These are phyloP conservation scores for Lagorchestes hirsutus DNA, from an alignment of 2,797 vertebrate species.

Conservation along the genomic window DNA sequence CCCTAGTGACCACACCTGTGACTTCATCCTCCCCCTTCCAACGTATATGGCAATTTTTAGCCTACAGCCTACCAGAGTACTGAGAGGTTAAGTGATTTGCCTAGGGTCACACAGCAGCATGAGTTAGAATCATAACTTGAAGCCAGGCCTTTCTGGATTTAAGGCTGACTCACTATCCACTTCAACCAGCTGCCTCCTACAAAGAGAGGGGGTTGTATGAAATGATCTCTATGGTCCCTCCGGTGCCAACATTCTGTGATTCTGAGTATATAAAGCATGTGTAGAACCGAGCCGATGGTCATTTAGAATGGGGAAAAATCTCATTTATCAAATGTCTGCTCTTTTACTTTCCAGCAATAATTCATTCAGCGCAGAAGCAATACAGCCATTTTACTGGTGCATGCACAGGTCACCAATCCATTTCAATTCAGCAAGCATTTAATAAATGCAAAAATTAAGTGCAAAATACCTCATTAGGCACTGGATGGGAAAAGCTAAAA, in stretches of 20 bases:
- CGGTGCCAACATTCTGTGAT: neutral
- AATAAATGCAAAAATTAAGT: neutral
- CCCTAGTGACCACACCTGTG: neutral
- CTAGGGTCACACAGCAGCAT: neutral
- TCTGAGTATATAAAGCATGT: neutral
- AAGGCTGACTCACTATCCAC: neutral
- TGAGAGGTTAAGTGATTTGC: neutral
- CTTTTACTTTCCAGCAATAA: neutral
- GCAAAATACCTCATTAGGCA: neutral
- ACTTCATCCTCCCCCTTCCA: neutral
- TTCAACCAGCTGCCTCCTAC: neutral
- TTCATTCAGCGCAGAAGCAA: neutral
- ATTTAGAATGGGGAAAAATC: neutral
- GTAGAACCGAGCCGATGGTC: neutral
- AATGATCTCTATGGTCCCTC: neutral
- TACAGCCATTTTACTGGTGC: neutral
- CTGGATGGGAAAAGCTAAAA: neutral
- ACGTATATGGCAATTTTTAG: neutral
- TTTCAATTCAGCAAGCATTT: neutral
- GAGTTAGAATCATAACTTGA: neutral
- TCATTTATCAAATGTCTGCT: neutral
- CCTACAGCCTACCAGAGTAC: neutral
- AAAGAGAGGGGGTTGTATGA: neutral
- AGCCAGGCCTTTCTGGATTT: neutral
- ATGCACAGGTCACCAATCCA: neutral